Evolutionary conservation across 2,797 vertebrate genomes (phyloP).

Genomic region (Eutrigla gurnardus): DNA sequence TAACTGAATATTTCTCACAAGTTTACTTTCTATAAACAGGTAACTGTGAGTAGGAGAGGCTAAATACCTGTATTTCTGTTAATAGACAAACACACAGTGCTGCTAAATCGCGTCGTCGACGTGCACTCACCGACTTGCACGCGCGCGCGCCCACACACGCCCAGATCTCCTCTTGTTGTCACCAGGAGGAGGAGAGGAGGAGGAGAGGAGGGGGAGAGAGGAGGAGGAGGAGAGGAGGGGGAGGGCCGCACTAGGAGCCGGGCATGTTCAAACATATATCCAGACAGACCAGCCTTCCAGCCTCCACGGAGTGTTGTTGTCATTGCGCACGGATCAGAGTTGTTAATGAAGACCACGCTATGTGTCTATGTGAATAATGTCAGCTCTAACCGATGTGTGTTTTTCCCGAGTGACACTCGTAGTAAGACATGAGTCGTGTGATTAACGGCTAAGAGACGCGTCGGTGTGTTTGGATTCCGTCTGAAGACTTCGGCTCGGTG

Average conservation of each 20-base stretch:
- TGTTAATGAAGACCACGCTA: background rate
- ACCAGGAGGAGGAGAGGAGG: conserved; percentile 64
- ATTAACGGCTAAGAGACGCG: conserved; percentile 27
- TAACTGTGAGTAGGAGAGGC: conserved; percentile 3
- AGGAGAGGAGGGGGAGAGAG: conserved; percentile 60
- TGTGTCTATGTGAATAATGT: background rate
- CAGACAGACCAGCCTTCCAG: conserved; percentile 66
- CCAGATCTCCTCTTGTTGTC: conserved; percentile 62
- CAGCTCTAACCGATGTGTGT: background rate
- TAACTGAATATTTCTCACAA: background rate
- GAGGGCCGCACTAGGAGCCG: conserved; percentile 67
- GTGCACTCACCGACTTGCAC: background rate
- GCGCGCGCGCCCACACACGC: background rate
- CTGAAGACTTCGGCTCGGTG: background rate
- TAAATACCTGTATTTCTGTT: background rate
- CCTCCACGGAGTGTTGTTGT: conserved; percentile 21
- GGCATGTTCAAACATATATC: conserved; percentile 91
- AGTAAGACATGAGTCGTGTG: background rate
- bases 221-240: conserved; percentile 78
- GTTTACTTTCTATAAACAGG: background rate
- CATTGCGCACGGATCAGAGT: conserved; percentile 9
- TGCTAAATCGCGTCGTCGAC: conserved; percentile 1
- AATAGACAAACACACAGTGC: background rate
- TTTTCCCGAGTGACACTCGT: background rate
- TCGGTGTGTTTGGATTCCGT: background rate